A percentile compares a stretch with the other conserved stretches of the same genome.
These are phyloP conservation scores for Drosophila ezoana DNA, from an alignment of 2,888 invertebrate species.

Conservation along the genomic window DNA sequence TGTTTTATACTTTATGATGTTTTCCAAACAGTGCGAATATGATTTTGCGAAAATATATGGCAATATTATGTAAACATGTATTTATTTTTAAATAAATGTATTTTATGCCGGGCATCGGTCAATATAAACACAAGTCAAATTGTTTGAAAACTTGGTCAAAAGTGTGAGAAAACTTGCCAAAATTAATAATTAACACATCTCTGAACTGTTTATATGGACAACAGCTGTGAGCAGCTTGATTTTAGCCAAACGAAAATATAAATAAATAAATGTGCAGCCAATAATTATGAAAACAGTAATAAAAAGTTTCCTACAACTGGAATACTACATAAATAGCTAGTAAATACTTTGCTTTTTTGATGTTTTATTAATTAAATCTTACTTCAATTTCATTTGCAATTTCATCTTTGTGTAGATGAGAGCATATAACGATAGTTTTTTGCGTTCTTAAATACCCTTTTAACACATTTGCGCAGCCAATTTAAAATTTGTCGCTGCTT, in stretches of 20 bases:
- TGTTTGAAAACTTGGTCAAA: constrained; percentile 25
- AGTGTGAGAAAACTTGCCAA: constrained; percentile 41
- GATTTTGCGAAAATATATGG: constrained; percentile 12
- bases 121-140: constrained; percentile 36
- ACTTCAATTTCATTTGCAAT: background rate
- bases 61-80: constrained; percentile 33
- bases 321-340: background rate
- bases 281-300: background rate
- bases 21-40: constrained; percentile 8
- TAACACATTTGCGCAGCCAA: background rate
- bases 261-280: constrained; percentile 4
- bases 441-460: constrained; percentile 6
- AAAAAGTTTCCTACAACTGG: background rate
- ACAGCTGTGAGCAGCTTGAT: constrained; percentile 41
- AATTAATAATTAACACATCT: constrained; percentile 45
- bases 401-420: background rate
- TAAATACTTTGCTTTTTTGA: constrained; percentile 1
- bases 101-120: constrained; percentile 35
- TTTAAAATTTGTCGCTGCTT: background rate
- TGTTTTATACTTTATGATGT: constrained; percentile 7
- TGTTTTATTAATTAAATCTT: too few relatives aligned
- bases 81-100: constrained; percentile 42
- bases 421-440: background rate
- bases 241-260: background rate
- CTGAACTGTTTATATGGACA: constrained; percentile 12